phyloP scores from a whole-genome alignment of 1,140 invertebrate species.

The Melanaphis sacchari region DNA sequence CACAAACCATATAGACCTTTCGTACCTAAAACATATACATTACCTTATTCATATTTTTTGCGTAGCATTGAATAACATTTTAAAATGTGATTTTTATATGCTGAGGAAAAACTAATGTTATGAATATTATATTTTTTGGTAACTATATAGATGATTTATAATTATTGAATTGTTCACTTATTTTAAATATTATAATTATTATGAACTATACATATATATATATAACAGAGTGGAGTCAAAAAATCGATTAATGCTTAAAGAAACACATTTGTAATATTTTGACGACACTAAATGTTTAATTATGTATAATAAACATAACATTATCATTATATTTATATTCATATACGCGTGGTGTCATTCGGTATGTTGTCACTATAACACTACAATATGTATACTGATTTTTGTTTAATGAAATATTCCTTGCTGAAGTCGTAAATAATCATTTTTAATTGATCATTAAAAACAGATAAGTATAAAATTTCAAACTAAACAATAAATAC shows the following conservation, averaged over 20 bases:
- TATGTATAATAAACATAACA: constrained; percentile 36
- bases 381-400: background rate
- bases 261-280: background rate
- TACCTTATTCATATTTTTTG: too few relatives aligned
- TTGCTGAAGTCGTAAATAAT: constrained; percentile 35
- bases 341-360: background rate
- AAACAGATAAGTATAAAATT: constrained; percentile 18
- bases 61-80: background rate
- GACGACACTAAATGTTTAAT: constrained; percentile 24
- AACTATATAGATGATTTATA: background rate
- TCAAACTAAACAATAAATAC: background rate
- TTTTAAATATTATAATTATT: constrained; percentile 5
- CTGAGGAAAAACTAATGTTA: background rate
- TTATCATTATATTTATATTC: background rate
- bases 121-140: background rate
- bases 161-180: background rate
- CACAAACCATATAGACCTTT: background rate
- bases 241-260: background rate
- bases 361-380: background rate
- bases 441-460: constrained; percentile 50
- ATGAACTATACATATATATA: background rate
- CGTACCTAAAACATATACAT: too few relatives aligned
- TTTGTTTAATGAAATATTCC: constrained; percentile 19
- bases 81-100: background rate
- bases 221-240: background rate